Evolutionary conservation across 2,797 vertebrate species (phyloP).

Genomic region (Momotus momota): DNA sequence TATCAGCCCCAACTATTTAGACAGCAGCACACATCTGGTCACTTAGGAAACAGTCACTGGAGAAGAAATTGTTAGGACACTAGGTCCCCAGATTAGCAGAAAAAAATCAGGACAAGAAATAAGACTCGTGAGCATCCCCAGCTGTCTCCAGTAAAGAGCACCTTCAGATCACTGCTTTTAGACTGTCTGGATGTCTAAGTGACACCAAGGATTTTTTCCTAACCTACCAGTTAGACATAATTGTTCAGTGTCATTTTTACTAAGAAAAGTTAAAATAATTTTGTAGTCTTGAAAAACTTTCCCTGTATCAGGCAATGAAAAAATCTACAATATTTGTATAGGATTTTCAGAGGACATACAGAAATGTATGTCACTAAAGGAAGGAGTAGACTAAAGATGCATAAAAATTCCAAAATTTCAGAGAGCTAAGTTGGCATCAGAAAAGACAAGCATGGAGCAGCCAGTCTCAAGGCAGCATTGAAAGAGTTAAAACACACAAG

Average conservation of each 20-base stretch:
- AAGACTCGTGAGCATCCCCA: neutral
- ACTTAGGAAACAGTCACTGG: neutral
- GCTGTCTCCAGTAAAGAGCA: neutral
- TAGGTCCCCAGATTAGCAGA: neutral
- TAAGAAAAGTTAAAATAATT: neutral
- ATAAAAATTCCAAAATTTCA: neutral
- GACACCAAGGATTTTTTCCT: neutral
- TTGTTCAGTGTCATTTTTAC: neutral
- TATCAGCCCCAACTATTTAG: neutral
- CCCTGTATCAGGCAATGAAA: neutral
- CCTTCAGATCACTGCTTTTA: neutral
- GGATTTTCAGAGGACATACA: neutral
- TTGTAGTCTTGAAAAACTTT: neutral
- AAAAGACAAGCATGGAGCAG: neutral
- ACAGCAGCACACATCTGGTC: neutral
- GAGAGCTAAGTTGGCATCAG: neutral
- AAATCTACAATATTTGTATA: accelerated
- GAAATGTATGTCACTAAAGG: neutral
- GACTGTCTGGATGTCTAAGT: neutral
- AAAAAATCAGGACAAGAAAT: neutral
- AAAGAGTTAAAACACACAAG: neutral
- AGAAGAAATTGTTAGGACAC: neutral
- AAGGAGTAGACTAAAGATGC: neutral
- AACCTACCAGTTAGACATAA: neutral
- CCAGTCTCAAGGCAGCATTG: neutral